These are phyloP conservation scores for Athalia cordata DNA, from an alignment of 2,888 invertebrate species.

Conservation along the genomic window DNA sequence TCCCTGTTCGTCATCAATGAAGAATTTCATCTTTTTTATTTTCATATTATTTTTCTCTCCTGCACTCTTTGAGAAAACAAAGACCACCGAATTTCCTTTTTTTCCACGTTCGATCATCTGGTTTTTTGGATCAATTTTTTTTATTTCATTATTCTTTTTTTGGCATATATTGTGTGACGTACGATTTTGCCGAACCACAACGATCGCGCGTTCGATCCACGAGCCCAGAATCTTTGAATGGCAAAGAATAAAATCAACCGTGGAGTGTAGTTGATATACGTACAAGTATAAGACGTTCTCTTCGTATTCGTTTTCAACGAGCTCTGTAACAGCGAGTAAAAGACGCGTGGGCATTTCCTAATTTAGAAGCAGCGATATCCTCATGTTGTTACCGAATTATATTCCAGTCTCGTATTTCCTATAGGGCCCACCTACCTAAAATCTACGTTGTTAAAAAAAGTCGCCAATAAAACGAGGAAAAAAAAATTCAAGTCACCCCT, in stretches of 20 bases:
- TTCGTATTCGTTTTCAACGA: constrained; percentile 18
- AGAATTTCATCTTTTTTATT: neutral
- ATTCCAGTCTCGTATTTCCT: constrained; percentile 5
- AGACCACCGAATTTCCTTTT: neutral
- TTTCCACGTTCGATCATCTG: no score
- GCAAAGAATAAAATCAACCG: neutral
- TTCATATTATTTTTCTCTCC: no score
- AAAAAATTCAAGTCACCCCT: no score
- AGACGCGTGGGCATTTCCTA: constrained; percentile 65
- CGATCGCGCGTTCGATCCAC: no score
- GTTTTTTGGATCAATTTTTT: no score
- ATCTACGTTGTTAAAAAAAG: neutral
- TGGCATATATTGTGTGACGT: no score
- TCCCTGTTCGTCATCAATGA: constrained; percentile 1
- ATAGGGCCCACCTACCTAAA: neutral
- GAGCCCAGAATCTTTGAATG: no score
- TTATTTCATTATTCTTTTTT: no score
- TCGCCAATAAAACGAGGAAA: no score
- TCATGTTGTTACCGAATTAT: constrained; percentile 5
- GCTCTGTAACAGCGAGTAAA: constrained; percentile 25
- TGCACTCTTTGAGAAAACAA: neutral
- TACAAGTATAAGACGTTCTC: neutral
- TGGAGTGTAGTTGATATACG: neutral
- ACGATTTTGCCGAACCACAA: no score
- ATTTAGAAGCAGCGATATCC: constrained; percentile 60